Percentiles rank a stretch among this genome's conserved stretches.
Conservation (phyloP, 2,113 vertebrate species). For the Pollimyrus isidori region DNA sequence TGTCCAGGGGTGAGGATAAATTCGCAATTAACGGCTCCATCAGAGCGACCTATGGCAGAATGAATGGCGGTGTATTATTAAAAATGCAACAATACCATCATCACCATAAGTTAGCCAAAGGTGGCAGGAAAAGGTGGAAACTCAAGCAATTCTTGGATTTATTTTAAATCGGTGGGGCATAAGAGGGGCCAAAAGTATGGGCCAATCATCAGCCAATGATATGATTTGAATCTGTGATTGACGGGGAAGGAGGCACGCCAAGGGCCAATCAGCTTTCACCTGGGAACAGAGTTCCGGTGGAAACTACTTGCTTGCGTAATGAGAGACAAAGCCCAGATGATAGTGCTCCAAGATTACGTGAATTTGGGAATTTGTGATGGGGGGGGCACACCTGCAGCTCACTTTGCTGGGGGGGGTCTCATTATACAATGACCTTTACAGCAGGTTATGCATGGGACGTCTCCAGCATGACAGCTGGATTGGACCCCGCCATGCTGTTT, state of each 20-base stretch:
- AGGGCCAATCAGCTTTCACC: background rate
- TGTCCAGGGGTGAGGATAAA: background rate
- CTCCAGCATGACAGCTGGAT: conserved; percentile 22
- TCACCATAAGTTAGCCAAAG: background rate
- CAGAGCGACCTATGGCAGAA: background rate
- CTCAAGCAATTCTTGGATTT: background rate
- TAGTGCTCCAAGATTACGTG: background rate
- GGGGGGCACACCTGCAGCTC: background rate
- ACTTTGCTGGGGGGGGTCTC: background rate
- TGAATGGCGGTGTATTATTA: background rate
- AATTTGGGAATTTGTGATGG: background rate
- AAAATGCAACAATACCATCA: background rate
- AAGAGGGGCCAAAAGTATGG: background rate
- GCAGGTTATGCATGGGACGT: conserved; percentile 10
- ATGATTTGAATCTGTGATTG: background rate
- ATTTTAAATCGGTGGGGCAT: background rate
- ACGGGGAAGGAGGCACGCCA: background rate
- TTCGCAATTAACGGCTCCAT: background rate
- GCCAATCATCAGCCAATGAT: background rate
- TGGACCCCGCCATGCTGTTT: conserved; percentile 10
- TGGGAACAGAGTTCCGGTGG: background rate
- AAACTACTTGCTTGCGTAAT: background rate
- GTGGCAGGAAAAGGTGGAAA: background rate
- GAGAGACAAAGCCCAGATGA: background rate
- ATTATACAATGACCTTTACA: conserved; percentile 18